Conservation (phyloP, 1,140 invertebrate species). For the Forficula auricularia region DNA sequence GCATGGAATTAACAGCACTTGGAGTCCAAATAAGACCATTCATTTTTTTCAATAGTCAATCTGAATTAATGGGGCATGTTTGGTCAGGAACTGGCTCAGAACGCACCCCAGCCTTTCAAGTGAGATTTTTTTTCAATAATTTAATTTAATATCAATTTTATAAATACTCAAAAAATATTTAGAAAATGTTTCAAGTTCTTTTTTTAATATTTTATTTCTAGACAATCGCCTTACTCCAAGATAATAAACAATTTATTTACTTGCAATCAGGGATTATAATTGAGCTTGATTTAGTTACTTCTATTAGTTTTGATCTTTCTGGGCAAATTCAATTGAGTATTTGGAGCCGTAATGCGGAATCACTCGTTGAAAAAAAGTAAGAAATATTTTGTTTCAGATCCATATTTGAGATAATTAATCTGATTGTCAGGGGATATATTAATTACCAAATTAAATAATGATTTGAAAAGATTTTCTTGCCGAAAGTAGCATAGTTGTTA, state of each 20-base stretch:
- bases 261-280: constrained; percentile 56
- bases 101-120: constrained; percentile 63
- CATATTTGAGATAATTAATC: not conserved
- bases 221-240: constrained; percentile 53
- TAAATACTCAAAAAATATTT: constrained; percentile 5
- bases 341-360: constrained; percentile 74
- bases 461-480: no score
- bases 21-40: constrained; percentile 64
- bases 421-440: not conserved
- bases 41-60: constrained; percentile 66
- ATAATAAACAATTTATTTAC: constrained; percentile 48
- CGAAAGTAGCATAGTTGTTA: no score
- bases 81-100: constrained; percentile 72
- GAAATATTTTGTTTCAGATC: constrained; percentile 11
- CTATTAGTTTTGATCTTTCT: constrained; percentile 63
- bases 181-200: not conserved
- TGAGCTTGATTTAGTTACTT: constrained; percentile 48
- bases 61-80: constrained; percentile 75
- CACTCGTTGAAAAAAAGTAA: constrained; percentile 58
- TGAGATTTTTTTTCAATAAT: constrained; percentile 20
- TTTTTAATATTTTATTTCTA: constrained; percentile 20
- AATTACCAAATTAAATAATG: not conserved
- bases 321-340: constrained; percentile 70
- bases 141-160: constrained; percentile 1
- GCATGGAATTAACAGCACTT: constrained; percentile 64